Conservation (phyloP, 2,113 vertebrate genomes). For the Tichodroma muraria region DNA sequence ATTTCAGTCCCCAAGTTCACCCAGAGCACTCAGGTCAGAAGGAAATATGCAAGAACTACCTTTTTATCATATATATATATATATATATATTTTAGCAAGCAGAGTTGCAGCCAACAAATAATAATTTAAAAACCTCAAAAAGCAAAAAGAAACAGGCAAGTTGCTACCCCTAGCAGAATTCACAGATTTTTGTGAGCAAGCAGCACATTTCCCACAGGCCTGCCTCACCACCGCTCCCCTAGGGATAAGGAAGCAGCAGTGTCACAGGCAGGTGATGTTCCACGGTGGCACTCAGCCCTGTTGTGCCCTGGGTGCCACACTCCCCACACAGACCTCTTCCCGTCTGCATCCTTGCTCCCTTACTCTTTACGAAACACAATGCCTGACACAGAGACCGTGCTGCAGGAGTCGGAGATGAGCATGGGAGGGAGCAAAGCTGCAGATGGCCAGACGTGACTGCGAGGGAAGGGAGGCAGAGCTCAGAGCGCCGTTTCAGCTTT, state of each 20-base stretch:
- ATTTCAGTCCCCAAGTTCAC: not conserved
- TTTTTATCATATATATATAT: not conserved
- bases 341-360: not conserved
- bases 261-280: not conserved
- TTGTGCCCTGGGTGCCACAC: not conserved
- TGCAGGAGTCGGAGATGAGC: not conserved
- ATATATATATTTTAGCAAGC: not conserved
- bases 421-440: not conserved
- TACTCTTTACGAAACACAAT: not conserved
- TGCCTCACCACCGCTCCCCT: rapidly evolving
- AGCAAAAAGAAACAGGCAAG: not conserved
- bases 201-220: not conserved
- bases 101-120: not conserved
- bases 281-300: not conserved
- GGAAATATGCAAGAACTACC: not conserved
- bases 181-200: not conserved
- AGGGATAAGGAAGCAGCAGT: not conserved
- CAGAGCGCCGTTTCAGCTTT: not conserved
- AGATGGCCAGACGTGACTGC: not conserved
- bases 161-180: not conserved
- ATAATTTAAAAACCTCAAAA: not conserved
- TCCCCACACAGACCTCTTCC: not conserved
- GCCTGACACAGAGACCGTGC: not conserved
- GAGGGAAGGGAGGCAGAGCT: not conserved
- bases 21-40: not conserved